Evolutionary conservation across 1,140 invertebrate species (phyloP).

Genomic region (Spodoptera litura): DNA sequence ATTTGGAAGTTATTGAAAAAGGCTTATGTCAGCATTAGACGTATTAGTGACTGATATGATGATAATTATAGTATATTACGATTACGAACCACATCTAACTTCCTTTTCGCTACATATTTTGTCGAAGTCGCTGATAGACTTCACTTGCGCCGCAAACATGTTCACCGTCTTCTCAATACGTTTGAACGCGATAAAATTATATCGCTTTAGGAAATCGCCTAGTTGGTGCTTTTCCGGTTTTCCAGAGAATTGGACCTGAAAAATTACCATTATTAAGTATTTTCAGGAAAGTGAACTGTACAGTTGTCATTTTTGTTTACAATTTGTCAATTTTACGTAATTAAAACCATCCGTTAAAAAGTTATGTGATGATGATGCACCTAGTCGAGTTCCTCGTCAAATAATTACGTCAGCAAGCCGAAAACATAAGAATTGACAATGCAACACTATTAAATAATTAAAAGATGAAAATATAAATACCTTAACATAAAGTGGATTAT

Average conservation of each 20-base stretch:
- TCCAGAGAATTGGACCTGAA: constrained; percentile 64
- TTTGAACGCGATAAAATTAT: constrained; percentile 65
- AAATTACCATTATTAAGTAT: neutral
- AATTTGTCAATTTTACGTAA: no score
- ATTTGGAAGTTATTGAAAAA: neutral
- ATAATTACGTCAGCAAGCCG: no score
- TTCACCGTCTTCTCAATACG: constrained; percentile 51
- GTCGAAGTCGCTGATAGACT: constrained; percentile 65
- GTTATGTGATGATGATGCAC: no score
- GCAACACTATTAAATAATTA: no score
- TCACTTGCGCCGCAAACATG: constrained; percentile 61
- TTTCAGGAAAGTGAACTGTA: no score
- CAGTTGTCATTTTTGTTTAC: no score
- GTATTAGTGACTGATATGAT: neutral
- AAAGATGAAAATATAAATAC: constrained; percentile 38
- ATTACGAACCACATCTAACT: constrained; percentile 63
- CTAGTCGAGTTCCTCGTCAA: no score
- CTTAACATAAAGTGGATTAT: constrained; percentile 65
- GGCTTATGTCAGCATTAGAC: neutral
- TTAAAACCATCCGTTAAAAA: no score
- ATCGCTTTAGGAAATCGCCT: constrained; percentile 59
- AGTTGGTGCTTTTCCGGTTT: constrained; percentile 60
- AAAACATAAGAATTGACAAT: no score
- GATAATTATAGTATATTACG: neutral
- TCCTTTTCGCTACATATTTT: constrained; percentile 56